Base-by-base conservation (phyloP, 2,888 invertebrate genomes). In the Unio pictorum region DNA sequence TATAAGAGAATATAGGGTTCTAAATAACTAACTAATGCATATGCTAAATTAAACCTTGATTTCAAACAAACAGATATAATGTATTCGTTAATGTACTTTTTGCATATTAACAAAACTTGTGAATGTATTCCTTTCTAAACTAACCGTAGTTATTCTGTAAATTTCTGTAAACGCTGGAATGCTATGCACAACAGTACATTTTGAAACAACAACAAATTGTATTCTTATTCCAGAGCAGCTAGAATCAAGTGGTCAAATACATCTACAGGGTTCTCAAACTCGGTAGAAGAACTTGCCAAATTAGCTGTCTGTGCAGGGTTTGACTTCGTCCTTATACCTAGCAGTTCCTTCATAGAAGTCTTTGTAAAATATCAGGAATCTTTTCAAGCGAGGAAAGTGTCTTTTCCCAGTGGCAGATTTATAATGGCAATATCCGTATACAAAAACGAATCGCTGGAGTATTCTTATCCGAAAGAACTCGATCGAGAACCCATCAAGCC, bases 271-370 rank as follows among this genome's bases (percentile, higher is more conserved):
- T 6, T 66, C 4, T 54, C 60, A 60, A 66, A 54, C 55, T 34
- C 30, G 28, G 23, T 54, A 20, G 57, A 45, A 23, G 34, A 23
- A 45, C 26, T 54, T 18, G 30, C 55, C 20, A 28, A n/a, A 18
- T 60, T 54, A 60, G 64, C 68, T 28, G 54, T 63, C 20, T 69
- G 68, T 20, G 63, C 68, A 28, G 68, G 68, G 17, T 64, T 69
- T 64, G 68, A 69, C 28, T 69, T 55, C 61, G 63, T 64, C 30
- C 55, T 26, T 6, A 55, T 54, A 23, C 18, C 60, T 23, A 57
- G 45, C 30, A 18, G 34, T 8, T 30, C 55, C 11, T 69, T 20
- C 34, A 55, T 69, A 18, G 68, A 69, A 18, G 58, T 64, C 30
- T 69, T 64, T 60, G 68, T 69, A 26, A 57, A 54, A 28, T 34